Evolutionary conservation across 1,140 invertebrate species (phyloP).

Genomic region (Meloidogyne chitwoodi): DNA sequence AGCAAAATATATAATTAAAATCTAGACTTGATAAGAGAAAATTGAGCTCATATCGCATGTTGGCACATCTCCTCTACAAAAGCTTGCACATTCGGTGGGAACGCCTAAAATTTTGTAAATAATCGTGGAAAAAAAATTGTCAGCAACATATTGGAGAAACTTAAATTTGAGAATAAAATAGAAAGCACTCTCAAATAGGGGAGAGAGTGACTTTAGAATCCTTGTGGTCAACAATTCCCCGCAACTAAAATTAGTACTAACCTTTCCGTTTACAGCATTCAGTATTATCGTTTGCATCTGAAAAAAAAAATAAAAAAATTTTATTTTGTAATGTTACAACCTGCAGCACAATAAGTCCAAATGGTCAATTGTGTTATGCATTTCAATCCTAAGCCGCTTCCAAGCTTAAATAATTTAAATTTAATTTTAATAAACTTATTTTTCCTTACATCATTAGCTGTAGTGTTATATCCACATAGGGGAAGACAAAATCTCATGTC

Average conservation of each 20-base stretch:
- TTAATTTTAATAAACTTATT: neutral
- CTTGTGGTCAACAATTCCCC: no score
- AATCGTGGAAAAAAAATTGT: no score
- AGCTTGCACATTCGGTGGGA: slow-evolving; percentile 47
- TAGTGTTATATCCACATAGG: slow-evolving; percentile 55
- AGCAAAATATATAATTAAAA: neutral
- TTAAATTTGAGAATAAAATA: no score
- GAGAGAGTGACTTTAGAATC: no score
- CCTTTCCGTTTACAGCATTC: slow-evolving; percentile 50
- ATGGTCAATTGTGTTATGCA: slow-evolving; percentile 56
- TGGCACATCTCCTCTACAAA: slow-evolving; percentile 56
- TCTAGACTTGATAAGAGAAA: slow-evolving; percentile 43
- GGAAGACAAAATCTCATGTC: slow-evolving; percentile 59
- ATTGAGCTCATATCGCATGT: slow-evolving; percentile 56
- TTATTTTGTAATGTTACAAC: neutral
- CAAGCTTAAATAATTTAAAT: slow-evolving; percentile 33
- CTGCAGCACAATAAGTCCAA: slow-evolving; percentile 55
- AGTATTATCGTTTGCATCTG: slow-evolving; percentile 52
- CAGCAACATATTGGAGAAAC: no score
- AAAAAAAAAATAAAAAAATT: neutral
- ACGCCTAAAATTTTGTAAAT: slow-evolving; percentile 41
- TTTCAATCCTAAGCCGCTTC: slow-evolving; percentile 48
- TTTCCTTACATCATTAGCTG: slow-evolving; percentile 45
- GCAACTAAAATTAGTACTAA: neutral
- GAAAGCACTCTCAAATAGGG: no score